Percentiles rank a stretch among this genome's conserved stretches.
Evolutionary conservation across 2,113 vertebrate genomes (phyloP).

Genomic region (Conger conger): DNA sequence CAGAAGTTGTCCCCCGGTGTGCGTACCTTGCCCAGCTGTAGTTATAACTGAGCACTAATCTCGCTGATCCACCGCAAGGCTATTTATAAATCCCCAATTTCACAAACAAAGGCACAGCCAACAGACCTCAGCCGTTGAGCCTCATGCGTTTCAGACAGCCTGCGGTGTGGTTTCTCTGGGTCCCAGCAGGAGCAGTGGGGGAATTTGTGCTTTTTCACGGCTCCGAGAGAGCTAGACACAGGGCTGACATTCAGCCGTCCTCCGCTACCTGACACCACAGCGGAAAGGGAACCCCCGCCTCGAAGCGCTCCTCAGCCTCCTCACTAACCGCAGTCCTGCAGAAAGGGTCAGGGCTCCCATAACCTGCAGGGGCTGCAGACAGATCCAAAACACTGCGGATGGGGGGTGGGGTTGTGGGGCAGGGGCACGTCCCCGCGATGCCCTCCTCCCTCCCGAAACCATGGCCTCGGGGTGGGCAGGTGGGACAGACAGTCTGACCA

Average conservation of each 20-base stretch:
- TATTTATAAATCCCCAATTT: slow-evolving; percentile 7
- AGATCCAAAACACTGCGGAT: background rate
- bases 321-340: slow-evolving; percentile 26
- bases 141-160: background rate
- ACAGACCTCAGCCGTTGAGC: background rate
- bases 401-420: slow-evolving; percentile 25
- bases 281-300: background rate
- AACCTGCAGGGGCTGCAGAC: slow-evolving; percentile 16
- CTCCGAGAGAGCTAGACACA: background rate
- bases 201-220: background rate
- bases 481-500: background rate
- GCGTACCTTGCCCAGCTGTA: background rate
- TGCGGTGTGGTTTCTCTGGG: background rate
- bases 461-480: background rate
- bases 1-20: background rate
- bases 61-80: background rate
- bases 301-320: slow-evolving; percentile 16
- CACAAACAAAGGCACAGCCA: background rate
- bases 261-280: background rate
- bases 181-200: background rate
- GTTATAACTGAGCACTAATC: background rate
- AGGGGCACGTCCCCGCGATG: background rate
- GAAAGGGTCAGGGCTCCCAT: slow-evolving; percentile 18
- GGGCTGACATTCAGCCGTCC: background rate
- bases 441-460: background rate